Percentiles rank a stretch among this genome's conserved stretches.
These are phyloP conservation scores for Poeciliopsis prolifica DNA, from an alignment of 2,113 vertebrate genomes.

Conservation along the genomic window DNA sequence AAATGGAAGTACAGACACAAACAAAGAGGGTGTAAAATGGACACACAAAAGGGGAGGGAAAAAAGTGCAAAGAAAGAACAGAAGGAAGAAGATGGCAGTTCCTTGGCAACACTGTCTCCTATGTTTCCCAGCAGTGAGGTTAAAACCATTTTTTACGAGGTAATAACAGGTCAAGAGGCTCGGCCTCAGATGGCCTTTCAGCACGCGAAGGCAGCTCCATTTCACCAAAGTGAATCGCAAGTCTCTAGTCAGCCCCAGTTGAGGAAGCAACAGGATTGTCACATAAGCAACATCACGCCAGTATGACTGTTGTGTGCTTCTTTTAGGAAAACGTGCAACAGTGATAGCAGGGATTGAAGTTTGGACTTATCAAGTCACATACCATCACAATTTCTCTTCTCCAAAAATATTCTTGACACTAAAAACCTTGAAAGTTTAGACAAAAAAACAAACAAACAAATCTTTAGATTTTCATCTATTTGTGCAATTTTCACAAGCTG, in stretches of 20 bases:
- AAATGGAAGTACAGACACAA: constrained; percentile 22
- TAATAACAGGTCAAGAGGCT: constrained; percentile 68
- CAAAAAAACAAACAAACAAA: neutral
- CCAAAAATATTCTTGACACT: neutral
- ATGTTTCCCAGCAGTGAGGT: constrained; percentile 65
- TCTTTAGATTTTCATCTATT: neutral
- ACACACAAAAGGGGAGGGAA: constrained; percentile 13
- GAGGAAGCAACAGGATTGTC: constrained; percentile 42
- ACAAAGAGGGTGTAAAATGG: constrained; percentile 29
- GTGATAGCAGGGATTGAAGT: constrained; percentile 10
- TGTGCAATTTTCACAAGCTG: neutral
- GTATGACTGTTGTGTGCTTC: constrained; percentile 18
- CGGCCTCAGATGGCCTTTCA: constrained; percentile 43
- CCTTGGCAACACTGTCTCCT: constrained; percentile 52
- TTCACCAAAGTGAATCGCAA: constrained; percentile 52
- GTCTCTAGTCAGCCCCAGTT: constrained; percentile 40
- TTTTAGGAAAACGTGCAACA: constrained; percentile 4
- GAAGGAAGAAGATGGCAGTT: constrained; percentile 47
- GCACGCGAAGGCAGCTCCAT: constrained; percentile 41
- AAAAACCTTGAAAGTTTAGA: neutral
- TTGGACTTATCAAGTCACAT: constrained; percentile 4
- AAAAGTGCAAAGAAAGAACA: constrained; percentile 19
- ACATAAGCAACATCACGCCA: constrained; percentile 20
- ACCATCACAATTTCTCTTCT: neutral
- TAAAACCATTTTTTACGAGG: constrained; percentile 56